These are phyloP conservation scores for Oeneis ivallda DNA, from an alignment of 2,888 invertebrate species.

Conservation along the genomic window DNA sequence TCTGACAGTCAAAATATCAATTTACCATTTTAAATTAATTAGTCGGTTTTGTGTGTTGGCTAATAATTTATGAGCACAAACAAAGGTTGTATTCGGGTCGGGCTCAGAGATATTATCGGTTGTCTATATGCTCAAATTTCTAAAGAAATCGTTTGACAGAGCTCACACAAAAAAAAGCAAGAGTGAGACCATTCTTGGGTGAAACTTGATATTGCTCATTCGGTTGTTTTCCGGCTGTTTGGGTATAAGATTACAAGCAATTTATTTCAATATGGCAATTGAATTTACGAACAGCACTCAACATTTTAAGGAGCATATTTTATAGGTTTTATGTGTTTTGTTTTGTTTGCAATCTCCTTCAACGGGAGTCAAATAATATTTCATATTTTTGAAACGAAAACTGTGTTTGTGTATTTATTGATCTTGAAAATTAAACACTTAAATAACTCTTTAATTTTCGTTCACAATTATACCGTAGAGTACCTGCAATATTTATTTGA, in stretches of 20 bases:
- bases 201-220: slow-evolving; percentile 79
- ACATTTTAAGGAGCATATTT: slow-evolving; percentile 62
- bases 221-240: slow-evolving; percentile 78
- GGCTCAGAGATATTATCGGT: slow-evolving; percentile 42
- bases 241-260: slow-evolving; percentile 81
- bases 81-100: slow-evolving; percentile 32
- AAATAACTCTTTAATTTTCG: too few relatives aligned
- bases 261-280: slow-evolving; percentile 78
- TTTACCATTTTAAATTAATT: slow-evolving; percentile 56
- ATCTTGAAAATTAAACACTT: not conserved
- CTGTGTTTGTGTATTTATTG: not conserved
- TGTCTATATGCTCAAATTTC: slow-evolving; percentile 57
- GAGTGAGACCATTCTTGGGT: slow-evolving; percentile 62
- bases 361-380: slow-evolving; percentile 43
- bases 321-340: slow-evolving; percentile 55
- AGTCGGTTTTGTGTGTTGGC: slow-evolving; percentile 43
- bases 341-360: slow-evolving; percentile 50
- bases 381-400: slow-evolving; percentile 31
- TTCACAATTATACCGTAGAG: too few relatives aligned
- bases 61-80: slow-evolving; percentile 43
- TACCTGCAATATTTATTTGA: not conserved
- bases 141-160: slow-evolving; percentile 50
- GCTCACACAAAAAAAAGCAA: slow-evolving; percentile 61
- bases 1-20: slow-evolving; percentile 53
- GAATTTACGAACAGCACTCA: slow-evolving; percentile 68